Evolutionary conservation across 2,113 vertebrate species (phyloP).

Genomic region (Neolamprologus sp.): DNA sequence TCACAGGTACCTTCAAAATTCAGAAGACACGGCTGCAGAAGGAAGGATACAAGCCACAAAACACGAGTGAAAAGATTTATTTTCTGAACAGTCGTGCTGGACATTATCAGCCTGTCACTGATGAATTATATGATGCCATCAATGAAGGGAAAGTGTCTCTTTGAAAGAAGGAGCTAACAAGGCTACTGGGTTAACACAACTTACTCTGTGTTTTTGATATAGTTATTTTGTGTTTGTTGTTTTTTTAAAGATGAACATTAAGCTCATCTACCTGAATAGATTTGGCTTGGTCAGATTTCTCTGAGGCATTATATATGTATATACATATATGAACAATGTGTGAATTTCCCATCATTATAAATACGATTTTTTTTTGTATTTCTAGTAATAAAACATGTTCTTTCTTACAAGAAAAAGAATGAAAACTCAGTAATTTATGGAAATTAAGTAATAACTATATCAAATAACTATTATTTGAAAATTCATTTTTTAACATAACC

Average conservation of each 20-base stretch:
- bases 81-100: slow-evolving; percentile 76
- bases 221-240: background rate
- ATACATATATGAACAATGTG: background rate
- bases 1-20: slow-evolving; percentile 85
- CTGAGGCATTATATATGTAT: background rate
- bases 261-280: background rate
- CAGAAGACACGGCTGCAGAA: slow-evolving; percentile 80
- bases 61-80: slow-evolving; percentile 72
- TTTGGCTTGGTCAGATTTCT: background rate
- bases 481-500: background rate
- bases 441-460: background rate
- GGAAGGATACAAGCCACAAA: slow-evolving; percentile 76
- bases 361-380: background rate
- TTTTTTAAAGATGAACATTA: background rate
- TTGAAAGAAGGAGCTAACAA: slow-evolving; percentile 27
- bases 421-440: background rate
- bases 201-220: background rate
- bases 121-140: slow-evolving; percentile 66
- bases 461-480: background rate
- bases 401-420: background rate
- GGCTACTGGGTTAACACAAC: background rate
- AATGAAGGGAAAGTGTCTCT: slow-evolving; percentile 64
- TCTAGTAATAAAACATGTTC: background rate
- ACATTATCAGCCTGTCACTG: slow-evolving; percentile 72
- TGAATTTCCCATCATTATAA: background rate